A percentile compares a stretch with the other conserved stretches of the same genome.
phyloP scores from a whole-genome alignment of 2,113 vertebrate genomes.

The Spermophilus dauricus region DNA sequence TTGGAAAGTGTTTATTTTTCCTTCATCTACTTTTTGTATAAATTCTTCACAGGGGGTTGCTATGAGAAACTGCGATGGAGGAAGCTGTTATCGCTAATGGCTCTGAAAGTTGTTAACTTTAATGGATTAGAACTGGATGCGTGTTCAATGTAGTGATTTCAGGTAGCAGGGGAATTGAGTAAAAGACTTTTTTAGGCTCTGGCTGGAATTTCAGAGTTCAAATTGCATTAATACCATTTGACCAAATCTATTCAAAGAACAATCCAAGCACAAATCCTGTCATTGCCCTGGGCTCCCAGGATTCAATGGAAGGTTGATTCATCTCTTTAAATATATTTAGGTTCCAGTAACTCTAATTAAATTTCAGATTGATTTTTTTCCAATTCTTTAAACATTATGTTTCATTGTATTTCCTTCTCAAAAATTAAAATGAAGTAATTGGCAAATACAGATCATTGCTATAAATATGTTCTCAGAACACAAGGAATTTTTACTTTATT shows the following conservation, averaged over 20 bases:
- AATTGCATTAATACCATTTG: slow-evolving; percentile 70
- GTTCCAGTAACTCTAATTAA: not conserved
- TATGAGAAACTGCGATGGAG: slow-evolving; percentile 56
- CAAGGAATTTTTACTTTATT: not conserved
- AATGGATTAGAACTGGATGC: slow-evolving; percentile 81
- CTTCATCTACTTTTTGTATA: slow-evolving; percentile 58
- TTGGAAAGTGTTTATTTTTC: slow-evolving; percentile 66
- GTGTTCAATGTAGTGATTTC: slow-evolving; percentile 71
- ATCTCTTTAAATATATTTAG: slow-evolving; percentile 25
- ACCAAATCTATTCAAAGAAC: slow-evolving; percentile 50
- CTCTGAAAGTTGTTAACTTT: slow-evolving; percentile 82
- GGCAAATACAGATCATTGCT: not conserved
- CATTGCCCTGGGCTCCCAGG: not conserved
- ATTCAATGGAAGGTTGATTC: not conserved
- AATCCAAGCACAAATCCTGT: slow-evolving; percentile 55
- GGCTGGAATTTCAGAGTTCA: slow-evolving; percentile 74
- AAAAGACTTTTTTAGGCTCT: slow-evolving; percentile 40
- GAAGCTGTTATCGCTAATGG: slow-evolving; percentile 80
- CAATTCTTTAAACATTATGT: not conserved
- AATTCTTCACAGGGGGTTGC: slow-evolving; percentile 51
- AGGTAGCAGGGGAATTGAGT: slow-evolving; percentile 72
- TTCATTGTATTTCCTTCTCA: not conserved
- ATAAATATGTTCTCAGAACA: not conserved
- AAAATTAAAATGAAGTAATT: not conserved
- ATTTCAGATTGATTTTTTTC: not conserved